Evolutionary conservation across 2,888 invertebrate genomes (phyloP).

Genomic region (Nephrotoma appendiculata): DNA sequence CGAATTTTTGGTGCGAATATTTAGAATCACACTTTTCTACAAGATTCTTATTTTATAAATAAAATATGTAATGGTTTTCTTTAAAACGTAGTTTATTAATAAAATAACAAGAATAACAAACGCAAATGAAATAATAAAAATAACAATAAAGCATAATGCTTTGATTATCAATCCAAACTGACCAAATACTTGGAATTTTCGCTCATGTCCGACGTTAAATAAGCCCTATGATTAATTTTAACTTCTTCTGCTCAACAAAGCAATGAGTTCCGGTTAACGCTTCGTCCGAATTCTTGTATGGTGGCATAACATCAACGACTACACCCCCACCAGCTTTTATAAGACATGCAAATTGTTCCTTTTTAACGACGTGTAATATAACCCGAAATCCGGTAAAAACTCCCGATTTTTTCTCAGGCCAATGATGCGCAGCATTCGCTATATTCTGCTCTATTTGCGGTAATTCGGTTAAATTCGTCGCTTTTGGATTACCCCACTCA

Average conservation of each 20-base stretch:
- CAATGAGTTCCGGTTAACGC: conserved; percentile 24
- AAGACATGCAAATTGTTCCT: conserved; percentile 49
- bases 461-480: conserved; percentile 33
- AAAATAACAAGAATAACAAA: no score
- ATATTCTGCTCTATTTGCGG: conserved; percentile 35
- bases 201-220: conserved; percentile 13
- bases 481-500: conserved; percentile 71
- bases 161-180: not conserved
- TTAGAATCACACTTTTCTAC: no score
- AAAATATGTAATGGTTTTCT: no score
- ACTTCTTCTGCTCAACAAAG: conserved; percentile 25
- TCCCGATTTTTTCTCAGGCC: conserved; percentile 41
- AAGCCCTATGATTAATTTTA: conserved; percentile 22
- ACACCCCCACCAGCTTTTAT: conserved; percentile 63
- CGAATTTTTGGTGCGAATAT: no score
- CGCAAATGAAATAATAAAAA: no score
- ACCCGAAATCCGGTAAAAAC: conserved; percentile 39
- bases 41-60: no score
- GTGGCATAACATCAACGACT: conserved; percentile 37
- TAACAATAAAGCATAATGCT: no score
- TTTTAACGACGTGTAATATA: conserved; percentile 44
- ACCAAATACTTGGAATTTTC: not conserved
- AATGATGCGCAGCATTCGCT: conserved; percentile 47
- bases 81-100: no score
- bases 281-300: conserved; percentile 18